Base-by-base conservation (phyloP, 2,888 invertebrate genomes). In the Drosophila melanosoma region DNA sequence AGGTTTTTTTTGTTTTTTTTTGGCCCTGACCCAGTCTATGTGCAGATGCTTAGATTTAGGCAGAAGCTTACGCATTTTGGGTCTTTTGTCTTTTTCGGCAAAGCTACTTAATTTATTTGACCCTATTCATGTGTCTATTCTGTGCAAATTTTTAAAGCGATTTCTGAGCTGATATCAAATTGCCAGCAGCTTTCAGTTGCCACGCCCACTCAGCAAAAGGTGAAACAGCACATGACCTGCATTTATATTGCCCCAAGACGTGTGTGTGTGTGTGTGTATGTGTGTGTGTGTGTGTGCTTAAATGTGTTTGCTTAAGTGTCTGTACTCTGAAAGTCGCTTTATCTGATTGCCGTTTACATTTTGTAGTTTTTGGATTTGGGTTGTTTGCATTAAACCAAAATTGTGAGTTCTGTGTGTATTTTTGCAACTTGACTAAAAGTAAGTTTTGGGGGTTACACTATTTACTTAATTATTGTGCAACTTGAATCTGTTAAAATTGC, bases 31-130 rank as follows among this genome's bases (percentile, higher is more conserved):
- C 72, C 67, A 66, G 51, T 66, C 59, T 57, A 42, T 42, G 4
- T 42, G 11, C 32, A n/a, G 29, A 29, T 51, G n/a, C 40, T 69
- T 74, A 72, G 85, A 76, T 83, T 83, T 74, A 75, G 81, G 65
- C 78, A 72, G 80, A 65, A 73, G 88, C 82, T 86, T 88, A 85
- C 69, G 53, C 74, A 66, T 63, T 62, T 26, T 40, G 64, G 52
- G 62, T 64, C 73, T 73, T 84, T 88, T 88, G 83, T 83, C 81
- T 82, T 74, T 56, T n/a, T 60, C 62, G 62, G 69, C 79, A 83
- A 86, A 86, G 88, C 87, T 73, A 76, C 88, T 88, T 88, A 88
- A 88, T 86, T 88, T 85, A 86, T 86, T 76, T 88, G 79, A 69
- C 74, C 77, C 83, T 66, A 76, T 80, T 84, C 73, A 73, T 69